Conservation (phyloP, 2,888 invertebrate genomes). For the Phaedon cochleariae region DNA sequence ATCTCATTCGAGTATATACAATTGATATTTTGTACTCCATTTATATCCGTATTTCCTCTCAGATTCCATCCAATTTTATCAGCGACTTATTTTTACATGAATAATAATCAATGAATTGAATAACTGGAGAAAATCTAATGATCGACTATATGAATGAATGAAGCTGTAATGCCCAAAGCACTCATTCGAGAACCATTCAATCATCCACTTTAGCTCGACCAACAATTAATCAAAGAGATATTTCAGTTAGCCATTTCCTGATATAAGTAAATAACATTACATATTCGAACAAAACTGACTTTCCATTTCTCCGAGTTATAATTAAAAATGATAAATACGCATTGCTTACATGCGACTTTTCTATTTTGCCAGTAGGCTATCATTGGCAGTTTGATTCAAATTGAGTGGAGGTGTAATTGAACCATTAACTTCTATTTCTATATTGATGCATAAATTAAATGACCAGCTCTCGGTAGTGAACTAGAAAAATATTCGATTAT, state of each 20-base stretch:
- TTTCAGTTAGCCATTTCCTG: slow-evolving; percentile 29
- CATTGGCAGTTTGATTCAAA: slow-evolving; percentile 28
- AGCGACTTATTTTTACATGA: too few species aligned
- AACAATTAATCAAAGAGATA: slow-evolving; percentile 10
- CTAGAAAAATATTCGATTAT: slow-evolving; percentile 5
- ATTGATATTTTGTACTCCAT: too few species aligned
- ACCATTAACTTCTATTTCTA: slow-evolving; percentile 12
- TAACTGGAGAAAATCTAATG: slow-evolving; percentile 1
- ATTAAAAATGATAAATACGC: slow-evolving; percentile 40
- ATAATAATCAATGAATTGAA: neutral
- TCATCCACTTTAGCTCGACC: neutral
- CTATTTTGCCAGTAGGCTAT: slow-evolving; percentile 14
- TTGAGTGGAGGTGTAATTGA: slow-evolving; percentile 25
- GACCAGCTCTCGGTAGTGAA: neutral
- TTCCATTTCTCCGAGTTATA: slow-evolving; percentile 39
- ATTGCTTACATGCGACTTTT: slow-evolving; percentile 33
- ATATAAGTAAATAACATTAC: slow-evolving; percentile 30
- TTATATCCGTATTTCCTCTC: too few species aligned
- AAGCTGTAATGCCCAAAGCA: neutral
- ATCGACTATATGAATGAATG: neutral
- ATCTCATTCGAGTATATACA: too few species aligned
- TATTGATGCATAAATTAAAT: slow-evolving; percentile 10
- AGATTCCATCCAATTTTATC: too few species aligned
- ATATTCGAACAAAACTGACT: slow-evolving; percentile 35
- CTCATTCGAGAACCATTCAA: neutral